These are phyloP conservation scores for Drosophila seguyi DNA, from an alignment of 1,140 invertebrate species.

Conservation along the genomic window DNA sequence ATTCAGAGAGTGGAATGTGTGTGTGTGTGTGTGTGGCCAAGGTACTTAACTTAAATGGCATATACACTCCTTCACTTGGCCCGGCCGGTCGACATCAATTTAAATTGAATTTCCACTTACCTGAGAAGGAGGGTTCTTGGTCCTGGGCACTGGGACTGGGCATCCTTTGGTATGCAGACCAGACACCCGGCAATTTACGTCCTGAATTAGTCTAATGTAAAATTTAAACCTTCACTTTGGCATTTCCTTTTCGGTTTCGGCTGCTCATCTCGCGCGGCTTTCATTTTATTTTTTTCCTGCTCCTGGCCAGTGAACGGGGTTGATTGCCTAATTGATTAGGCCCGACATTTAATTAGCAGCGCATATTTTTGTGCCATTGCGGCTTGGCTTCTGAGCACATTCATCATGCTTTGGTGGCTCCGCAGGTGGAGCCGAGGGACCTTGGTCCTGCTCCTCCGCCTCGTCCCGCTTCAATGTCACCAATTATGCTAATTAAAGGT, in stretches of 20 bases:
- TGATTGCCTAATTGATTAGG: constrained; percentile 68
- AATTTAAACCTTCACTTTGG: constrained; percentile 57
- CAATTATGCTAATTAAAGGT: constrained; percentile 81
- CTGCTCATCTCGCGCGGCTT: constrained; percentile 17
- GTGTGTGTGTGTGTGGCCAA: constrained; percentile 52
- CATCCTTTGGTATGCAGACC: constrained; percentile 67
- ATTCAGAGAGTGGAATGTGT: constrained; percentile 11
- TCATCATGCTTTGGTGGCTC: constrained; percentile 59
- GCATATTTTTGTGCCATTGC: constrained; percentile 45
- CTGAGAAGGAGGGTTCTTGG: constrained; percentile 24
- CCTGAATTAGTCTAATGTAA: constrained; percentile 82
- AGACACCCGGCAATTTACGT: constrained; percentile 74
- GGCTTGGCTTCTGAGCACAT: constrained; percentile 53
- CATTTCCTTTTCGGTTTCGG: constrained; percentile 17
- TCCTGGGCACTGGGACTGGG: constrained; percentile 3
- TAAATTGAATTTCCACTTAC: constrained; percentile 85
- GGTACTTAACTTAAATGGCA: constrained; percentile 84
- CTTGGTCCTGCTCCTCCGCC: not conserved
- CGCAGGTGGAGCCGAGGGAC: constrained; percentile 1
- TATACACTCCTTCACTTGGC: constrained; percentile 55
- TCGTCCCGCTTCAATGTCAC: constrained; percentile 51
- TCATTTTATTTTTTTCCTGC: not conserved
- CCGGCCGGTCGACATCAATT: constrained; percentile 78
- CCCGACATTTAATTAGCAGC: constrained; percentile 73
- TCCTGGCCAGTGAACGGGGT: constrained; percentile 18